Percentiles rank a stretch among this genome's conserved stretches.
Evolutionary conservation across 2,797 vertebrate genomes (phyloP).

Genomic region (Melanotaenia pygmaea): DNA sequence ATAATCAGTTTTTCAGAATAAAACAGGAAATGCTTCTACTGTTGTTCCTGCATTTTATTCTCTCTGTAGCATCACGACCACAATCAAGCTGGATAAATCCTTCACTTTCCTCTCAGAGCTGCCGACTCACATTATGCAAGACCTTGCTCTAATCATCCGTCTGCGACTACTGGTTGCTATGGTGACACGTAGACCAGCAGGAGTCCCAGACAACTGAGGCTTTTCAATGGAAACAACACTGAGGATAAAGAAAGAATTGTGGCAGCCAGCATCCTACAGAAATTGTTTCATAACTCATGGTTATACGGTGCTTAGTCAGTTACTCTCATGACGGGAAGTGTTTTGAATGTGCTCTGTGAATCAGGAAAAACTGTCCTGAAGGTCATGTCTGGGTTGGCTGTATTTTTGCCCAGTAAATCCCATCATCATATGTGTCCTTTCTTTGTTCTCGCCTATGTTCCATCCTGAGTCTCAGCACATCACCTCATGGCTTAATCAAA

Average conservation of each 20-base stretch:
- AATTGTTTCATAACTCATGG: slow-evolving; percentile 49
- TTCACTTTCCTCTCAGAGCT: slow-evolving; percentile 28
- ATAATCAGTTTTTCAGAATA: background rate
- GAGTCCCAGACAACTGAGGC: slow-evolving; percentile 40
- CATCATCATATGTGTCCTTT: background rate
- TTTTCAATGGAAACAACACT: slow-evolving; percentile 42
- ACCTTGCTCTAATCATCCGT: slow-evolving; percentile 47
- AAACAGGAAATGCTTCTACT: background rate
- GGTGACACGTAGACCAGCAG: slow-evolving; percentile 40
- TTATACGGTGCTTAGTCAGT: slow-evolving; percentile 34
- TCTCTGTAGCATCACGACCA: slow-evolving; percentile 24
- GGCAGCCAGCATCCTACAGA: slow-evolving; percentile 41
- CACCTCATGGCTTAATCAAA: slow-evolving; percentile 24
- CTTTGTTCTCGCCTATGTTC: background rate
- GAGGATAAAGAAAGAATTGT: slow-evolving; percentile 38
- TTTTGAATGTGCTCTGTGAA: background rate
- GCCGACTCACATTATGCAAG: slow-evolving; percentile 52
- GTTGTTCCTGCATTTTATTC: slow-evolving; percentile 16
- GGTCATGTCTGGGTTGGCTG: background rate
- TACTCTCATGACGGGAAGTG: background rate
- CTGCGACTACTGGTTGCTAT: slow-evolving; percentile 56
- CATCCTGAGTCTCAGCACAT: slow-evolving; percentile 28
- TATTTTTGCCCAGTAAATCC: background rate
- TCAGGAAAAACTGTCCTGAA: background rate
- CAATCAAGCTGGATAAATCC: slow-evolving; percentile 19